Evolutionary conservation across 2,797 vertebrate genomes (phyloP), one percentile per base, ranked within the genome.

Genomic region (Rallus crepitans): DNA sequence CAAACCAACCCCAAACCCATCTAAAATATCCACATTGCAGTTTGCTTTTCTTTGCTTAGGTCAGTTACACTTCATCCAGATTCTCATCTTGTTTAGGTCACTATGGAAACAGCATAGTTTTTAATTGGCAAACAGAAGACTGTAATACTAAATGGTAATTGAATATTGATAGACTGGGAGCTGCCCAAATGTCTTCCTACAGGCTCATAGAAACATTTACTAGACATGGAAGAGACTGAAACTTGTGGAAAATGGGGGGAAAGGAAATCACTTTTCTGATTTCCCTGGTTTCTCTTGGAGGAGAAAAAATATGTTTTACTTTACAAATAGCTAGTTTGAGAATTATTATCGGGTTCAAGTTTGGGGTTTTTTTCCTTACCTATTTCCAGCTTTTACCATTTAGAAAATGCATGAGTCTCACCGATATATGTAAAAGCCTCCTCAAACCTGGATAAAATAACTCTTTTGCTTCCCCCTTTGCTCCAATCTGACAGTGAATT

Each of bases 401-500:
- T 71, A 72, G 60, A 73, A 82, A n/a, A 79, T 3, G 48, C 23
- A 53, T 61, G 2, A 35, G 21, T 82, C 35, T 90, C 28, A 73
- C 47, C 31, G 70, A 84, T 24, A 45, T 12, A 37, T 4, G 2
- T 12, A 75, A 70, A 93, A 40, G 19, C 6, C 37, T 52, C 5
- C 64, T 87, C 33, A 79, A n/a, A 42, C 42, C 31, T 0, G 1
- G 45, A 71, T 81, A 75, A 0, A 1, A 28, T 4, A 53, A 6
- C 4, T 48, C 60, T 60, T 60, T 42, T 68, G 92, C 87, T 25
- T 25, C 50, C 50, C 25, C 8, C 35, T 82, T 93, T 94, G 53
- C 30, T 89, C 27, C 52, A 86, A 7, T 69, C n/a, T 94, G 89
- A 94, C 68, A 94, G 30, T 7, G 28, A 64, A 94, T 95, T 97